A percentile compares a stretch with the other conserved stretches of the same genome.
Conservation (phyloP, 2,113 vertebrate species). For the Amia ocellicauda region DNA sequence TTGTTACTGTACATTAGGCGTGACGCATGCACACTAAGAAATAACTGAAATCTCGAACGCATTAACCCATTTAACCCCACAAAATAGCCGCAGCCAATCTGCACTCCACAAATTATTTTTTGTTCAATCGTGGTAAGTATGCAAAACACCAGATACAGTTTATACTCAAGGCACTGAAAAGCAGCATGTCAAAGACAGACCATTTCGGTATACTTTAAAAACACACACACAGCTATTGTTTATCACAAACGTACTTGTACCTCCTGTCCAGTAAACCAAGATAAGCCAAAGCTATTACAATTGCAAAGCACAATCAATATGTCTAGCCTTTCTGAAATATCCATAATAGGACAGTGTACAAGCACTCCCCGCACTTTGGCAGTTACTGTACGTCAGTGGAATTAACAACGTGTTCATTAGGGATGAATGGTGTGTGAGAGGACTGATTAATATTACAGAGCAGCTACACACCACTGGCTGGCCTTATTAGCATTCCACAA, state of each 20-base stretch:
- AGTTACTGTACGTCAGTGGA: conserved; percentile 26
- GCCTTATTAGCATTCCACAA: conserved; percentile 31
- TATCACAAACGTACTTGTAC: no score
- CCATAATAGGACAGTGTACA: conserved; percentile 1
- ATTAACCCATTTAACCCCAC: background rate
- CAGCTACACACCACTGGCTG: conserved; percentile 31
- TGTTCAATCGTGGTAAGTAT: no score
- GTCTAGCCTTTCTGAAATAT: conserved; percentile 15
- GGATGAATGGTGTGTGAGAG: conserved; percentile 27
- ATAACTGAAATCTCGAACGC: background rate
- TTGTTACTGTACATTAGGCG: background rate
- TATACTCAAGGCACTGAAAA: no score
- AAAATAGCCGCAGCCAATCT: background rate
- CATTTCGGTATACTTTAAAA: no score
- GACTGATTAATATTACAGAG: conserved; percentile 23
- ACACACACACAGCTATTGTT: no score
- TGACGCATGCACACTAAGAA: background rate
- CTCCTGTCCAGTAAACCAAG: background rate
- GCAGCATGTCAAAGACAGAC: no score
- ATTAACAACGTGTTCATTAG: conserved; percentile 42
- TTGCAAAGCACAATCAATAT: conserved; percentile 15
- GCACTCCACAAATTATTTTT: no score
- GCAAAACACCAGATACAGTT: no score
- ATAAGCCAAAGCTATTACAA: background rate
- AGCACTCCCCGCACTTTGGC: conserved; percentile 6